Base-by-base conservation (phyloP, 2,888 invertebrate species). In the Amphimallon solstitiale region DNA sequence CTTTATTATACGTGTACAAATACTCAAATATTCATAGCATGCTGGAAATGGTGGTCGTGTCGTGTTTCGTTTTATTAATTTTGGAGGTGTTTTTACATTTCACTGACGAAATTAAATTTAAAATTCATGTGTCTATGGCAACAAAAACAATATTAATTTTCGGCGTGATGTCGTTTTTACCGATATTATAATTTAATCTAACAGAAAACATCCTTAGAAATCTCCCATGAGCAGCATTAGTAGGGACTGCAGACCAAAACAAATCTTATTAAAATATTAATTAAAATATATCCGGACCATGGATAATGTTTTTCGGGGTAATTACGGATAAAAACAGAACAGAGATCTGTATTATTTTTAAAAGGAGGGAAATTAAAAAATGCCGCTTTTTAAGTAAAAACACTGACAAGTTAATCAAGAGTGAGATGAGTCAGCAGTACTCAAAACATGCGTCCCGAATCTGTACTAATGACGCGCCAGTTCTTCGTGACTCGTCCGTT, bases 351-450 rank as follows among this genome's bases (percentile, higher is more conserved):
- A 51, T 62, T 45, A 45, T 56, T 23, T 48, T 64, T 46, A 54
- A 37, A 10, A 35, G 45, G 46, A 48, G 61, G 67, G 48, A 65
- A 68, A 70, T 71, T 67, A 73, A 76, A 78, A 78, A 77, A 77
- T 71, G 75, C 78, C 78, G 78, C 78, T 74, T 79, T 79, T 79
- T 46, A 72, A 75, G 77, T 77, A 80, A 80, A 79, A 80, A 80
- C 80, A 79, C 80, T 81, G 80, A 81, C 80, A 80, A 80, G 81
- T 81, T 80, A 81, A 81, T 81, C 81, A 80, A 80, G 78, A 73
- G 70, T 70, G 65, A 68, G 70, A 73, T 80, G 80, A 80, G 70
- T 79, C 77, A 76, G 79, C 80, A 73, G 74, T 77, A 75, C 74
- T 4, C 76, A 77, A 65, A 80, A 80, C 77, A 79, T 79, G 79